Evolutionary conservation across 2,888 invertebrate genomes (phyloP).

Genomic region (Chaitophorus viminalis): DNA sequence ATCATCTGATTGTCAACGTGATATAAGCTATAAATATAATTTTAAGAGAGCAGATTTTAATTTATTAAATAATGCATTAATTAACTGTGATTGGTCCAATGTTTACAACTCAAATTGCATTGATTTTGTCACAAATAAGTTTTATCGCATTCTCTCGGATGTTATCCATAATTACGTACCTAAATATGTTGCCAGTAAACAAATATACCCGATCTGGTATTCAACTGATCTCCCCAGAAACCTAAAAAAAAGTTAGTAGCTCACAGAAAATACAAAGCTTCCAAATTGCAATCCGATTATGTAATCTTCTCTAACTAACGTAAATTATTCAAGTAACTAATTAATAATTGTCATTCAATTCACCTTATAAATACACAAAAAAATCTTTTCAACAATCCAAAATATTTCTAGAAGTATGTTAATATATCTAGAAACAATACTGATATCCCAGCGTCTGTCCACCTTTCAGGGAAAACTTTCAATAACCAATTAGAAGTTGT

Average conservation of each 20-base stretch:
- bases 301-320: not conserved
- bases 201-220: not conserved
- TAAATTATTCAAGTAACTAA: not conserved
- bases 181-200: no score
- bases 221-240: no score
- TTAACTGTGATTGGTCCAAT: no score
- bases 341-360: not conserved
- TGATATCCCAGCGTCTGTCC: no score
- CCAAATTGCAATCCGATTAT: not conserved
- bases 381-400: not conserved
- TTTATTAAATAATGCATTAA: not conserved
- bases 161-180: not conserved
- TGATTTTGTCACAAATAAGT: constrained; percentile 5
- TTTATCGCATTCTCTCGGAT: constrained; percentile 6
- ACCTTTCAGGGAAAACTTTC: no score
- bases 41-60: not conserved
- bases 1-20: not conserved
- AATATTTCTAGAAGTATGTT: not conserved
- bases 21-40: not conserved
- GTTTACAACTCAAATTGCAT: no score
- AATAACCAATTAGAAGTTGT: no score
- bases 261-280: no score
- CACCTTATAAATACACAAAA: not conserved
- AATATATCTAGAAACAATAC: constrained; percentile 5
- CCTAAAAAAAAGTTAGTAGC: not conserved